Percentiles rank a stretch among this genome's conserved stretches.
These are phyloP conservation scores for Squalus acanthias DNA, from an alignment of 2,797 vertebrate genomes.

Conservation along the genomic window DNA sequence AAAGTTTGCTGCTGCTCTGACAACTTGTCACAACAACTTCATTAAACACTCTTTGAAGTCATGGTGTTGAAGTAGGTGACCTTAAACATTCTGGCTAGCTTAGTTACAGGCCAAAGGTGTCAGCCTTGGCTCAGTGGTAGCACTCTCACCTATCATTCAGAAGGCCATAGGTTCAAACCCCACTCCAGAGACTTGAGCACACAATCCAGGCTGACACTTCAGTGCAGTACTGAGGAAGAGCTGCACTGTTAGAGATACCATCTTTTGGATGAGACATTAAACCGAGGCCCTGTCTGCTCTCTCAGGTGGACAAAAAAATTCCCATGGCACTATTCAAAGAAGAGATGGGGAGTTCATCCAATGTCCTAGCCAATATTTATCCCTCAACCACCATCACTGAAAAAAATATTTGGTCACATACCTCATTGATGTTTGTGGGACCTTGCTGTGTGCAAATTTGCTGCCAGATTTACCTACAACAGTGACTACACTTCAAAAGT, in stretches of 20 bases:
- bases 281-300: neutral
- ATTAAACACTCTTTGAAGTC: neutral
- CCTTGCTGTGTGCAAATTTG: neutral
- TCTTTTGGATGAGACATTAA: neutral
- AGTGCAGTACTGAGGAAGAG: neutral
- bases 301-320: neutral
- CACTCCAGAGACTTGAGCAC: neutral
- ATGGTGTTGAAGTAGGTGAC: neutral
- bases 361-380: neutral
- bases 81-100: neutral
- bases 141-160: neutral
- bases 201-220: neutral
- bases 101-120: neutral
- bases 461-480: neutral
- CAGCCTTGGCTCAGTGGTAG: neutral
- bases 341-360: neutral
- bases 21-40: neutral
- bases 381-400: neutral
- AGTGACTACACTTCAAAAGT: no score
- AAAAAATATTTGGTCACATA: neutral
- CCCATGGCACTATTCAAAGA: neutral
- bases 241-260: neutral
- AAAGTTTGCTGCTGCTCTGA: neutral
- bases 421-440: neutral
- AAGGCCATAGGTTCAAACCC: neutral